These are phyloP conservation scores for Griposia aprilina DNA, from an alignment of 2,888 invertebrate genomes.

Conservation along the genomic window DNA sequence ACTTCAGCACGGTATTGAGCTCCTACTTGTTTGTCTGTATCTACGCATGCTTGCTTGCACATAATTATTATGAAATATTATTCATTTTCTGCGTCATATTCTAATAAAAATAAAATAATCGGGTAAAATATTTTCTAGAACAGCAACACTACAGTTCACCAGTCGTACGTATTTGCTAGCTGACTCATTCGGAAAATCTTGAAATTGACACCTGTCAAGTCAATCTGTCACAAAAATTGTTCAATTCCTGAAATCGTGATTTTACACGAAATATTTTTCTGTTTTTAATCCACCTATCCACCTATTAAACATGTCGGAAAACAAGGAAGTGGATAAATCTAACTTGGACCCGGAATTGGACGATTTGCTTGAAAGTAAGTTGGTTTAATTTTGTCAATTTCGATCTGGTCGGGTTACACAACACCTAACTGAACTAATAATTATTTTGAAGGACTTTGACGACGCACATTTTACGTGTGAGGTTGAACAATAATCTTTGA, in stretches of 20 bases:
- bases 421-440: constrained; percentile 76
- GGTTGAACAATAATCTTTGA: background rate
- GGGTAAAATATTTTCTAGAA: constrained; percentile 5
- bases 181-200: constrained; percentile 11
- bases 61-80: too few species aligned
- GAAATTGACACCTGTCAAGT: constrained; percentile 36
- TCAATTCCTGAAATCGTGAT: constrained; percentile 37
- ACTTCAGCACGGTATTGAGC: too few species aligned
- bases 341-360: constrained; percentile 93
- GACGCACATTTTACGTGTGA: constrained; percentile 1
- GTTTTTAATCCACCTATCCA: constrained; percentile 52
- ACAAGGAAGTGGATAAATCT: constrained; percentile 81
- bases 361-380: constrained; percentile 94
- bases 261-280: constrained; percentile 60
- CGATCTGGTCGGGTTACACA: constrained; percentile 75
- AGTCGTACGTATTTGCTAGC: constrained; percentile 10
- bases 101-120: too few species aligned
- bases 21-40: too few species aligned
- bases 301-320: constrained; percentile 84
- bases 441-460: constrained; percentile 47
- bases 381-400: constrained; percentile 52
- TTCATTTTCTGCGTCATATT: too few species aligned
- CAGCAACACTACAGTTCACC: constrained; percentile 29
- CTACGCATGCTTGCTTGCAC: too few species aligned
- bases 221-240: constrained; percentile 51